Conservation (phyloP, 2,888 invertebrate genomes). For the Nudaria mundana region DNA sequence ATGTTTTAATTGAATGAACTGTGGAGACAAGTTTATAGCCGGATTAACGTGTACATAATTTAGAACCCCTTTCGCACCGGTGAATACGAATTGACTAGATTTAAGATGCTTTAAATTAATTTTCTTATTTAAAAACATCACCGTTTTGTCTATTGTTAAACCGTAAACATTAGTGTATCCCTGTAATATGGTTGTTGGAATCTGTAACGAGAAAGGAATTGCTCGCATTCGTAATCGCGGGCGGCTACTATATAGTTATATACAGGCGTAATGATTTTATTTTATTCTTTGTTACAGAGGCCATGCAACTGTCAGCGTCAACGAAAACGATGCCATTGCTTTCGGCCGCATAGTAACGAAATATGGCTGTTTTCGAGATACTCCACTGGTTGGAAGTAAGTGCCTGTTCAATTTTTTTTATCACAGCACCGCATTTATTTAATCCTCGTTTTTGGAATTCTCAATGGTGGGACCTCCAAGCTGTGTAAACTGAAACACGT, state of each 20-base stretch:
- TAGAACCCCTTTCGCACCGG: not conserved
- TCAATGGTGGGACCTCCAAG: conserved; percentile 35
- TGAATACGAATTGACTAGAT: too few species aligned
- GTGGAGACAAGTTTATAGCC: not conserved
- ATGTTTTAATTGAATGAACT: not conserved
- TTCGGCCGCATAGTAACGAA: conserved; percentile 94
- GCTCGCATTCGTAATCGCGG: too few species aligned
- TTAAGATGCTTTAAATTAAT: too few species aligned
- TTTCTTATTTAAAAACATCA: too few species aligned
- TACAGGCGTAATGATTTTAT: not conserved
- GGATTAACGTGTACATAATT: not conserved
- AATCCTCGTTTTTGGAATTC: conserved; percentile 44
- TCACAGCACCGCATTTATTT: conserved; percentile 40
- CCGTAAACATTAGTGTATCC: too few species aligned
- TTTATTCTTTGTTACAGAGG: conserved; percentile 82
- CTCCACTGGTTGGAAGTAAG: conserved; percentile 96
- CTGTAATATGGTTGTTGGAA: too few species aligned
- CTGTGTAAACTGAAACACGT: conserved; percentile 65
- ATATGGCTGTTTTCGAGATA: conserved; percentile 99
- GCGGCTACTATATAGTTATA: not conserved
- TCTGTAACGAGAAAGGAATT: too few species aligned
- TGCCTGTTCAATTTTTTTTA: conserved; percentile 33
- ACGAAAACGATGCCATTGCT: conserved; percentile 94
- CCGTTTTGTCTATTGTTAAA: too few species aligned
- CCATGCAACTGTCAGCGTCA: conserved; percentile 96